A percentile compares a stretch with the other conserved stretches of the same genome.
These are phyloP conservation scores for Neodontobutis hainanensis DNA, from an alignment of 2,113 vertebrate species.

Conservation along the genomic window DNA sequence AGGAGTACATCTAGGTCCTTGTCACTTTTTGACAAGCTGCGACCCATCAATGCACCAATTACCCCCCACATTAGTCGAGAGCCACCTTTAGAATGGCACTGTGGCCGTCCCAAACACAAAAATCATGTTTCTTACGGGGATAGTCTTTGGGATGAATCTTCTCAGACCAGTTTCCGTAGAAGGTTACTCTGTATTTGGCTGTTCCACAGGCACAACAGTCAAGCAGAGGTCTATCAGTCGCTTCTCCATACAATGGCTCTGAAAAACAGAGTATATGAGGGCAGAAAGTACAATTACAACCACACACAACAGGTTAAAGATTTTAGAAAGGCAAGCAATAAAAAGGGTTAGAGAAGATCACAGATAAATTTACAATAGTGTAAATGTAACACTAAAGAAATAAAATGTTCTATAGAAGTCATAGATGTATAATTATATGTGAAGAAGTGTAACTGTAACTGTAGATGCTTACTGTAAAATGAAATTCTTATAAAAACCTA, in stretches of 20 bases:
- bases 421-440: too few relatives aligned
- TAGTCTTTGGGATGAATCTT: conserved; percentile 96
- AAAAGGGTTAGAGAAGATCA: conserved; percentile 12
- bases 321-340: conserved; percentile 5
- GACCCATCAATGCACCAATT: too few relatives aligned
- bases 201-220: conserved; percentile 97
- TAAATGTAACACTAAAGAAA: background rate
- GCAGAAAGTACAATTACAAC: background rate
- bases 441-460: too few relatives aligned
- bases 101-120: background rate
- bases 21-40: too few relatives aligned
- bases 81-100: too few relatives aligned
- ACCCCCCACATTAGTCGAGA: too few relatives aligned
- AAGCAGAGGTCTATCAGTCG: conserved; percentile 86
- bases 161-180: conserved; percentile 98
- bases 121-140: conserved; percentile 84
- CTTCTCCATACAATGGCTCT: conserved; percentile 84
- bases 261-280: conserved; percentile 12
- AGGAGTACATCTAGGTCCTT: too few relatives aligned
- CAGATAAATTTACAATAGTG: conserved; percentile 9
- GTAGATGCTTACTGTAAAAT: background rate
- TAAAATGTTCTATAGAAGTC: too few relatives aligned
- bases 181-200: conserved; percentile 96
- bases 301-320: conserved; percentile 20
- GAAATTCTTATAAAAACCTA: conserved; percentile 64